Conservation (phyloP, 2,113 vertebrate genomes). For the Pelecanus crispus region DNA sequence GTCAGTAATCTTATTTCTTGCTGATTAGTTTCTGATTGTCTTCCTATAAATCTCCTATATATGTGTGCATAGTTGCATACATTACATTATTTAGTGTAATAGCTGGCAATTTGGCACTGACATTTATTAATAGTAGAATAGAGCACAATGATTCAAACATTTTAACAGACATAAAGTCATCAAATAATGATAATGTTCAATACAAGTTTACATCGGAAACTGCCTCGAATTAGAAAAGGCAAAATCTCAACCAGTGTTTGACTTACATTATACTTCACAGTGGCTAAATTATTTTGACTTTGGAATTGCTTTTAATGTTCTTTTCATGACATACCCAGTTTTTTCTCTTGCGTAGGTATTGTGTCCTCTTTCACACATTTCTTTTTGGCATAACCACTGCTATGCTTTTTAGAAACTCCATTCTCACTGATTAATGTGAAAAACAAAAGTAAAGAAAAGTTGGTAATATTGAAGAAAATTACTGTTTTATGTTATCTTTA, state of each 20-base stretch:
- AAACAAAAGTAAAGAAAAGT: not conserved
- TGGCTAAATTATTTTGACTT: not conserved
- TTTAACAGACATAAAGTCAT: not conserved
- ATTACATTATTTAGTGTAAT: not conserved
- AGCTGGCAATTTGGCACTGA: not conserved
- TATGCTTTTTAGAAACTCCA: not conserved
- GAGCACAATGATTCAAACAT: not conserved
- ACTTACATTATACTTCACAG: not conserved
- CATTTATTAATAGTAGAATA: not conserved
- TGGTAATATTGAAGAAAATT: not conserved
- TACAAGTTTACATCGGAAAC: not conserved
- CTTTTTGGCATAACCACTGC: not conserved
- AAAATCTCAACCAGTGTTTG: not conserved
- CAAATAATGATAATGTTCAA: not conserved
- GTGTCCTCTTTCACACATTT: not conserved
- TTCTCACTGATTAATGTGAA: not conserved
- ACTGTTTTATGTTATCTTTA: not conserved
- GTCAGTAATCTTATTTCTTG: not conserved
- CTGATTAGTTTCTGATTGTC: not conserved
- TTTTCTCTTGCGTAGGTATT: not conserved
- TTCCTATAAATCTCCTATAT: not conserved
- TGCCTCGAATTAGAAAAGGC: not conserved
- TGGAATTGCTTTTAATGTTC: not conserved
- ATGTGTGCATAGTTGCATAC: not conserved
- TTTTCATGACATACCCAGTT: not conserved